These are phyloP conservation scores for Choloepus hoffmanni DNA, from an alignment of 2,113 vertebrate species.

Conservation along the genomic window DNA sequence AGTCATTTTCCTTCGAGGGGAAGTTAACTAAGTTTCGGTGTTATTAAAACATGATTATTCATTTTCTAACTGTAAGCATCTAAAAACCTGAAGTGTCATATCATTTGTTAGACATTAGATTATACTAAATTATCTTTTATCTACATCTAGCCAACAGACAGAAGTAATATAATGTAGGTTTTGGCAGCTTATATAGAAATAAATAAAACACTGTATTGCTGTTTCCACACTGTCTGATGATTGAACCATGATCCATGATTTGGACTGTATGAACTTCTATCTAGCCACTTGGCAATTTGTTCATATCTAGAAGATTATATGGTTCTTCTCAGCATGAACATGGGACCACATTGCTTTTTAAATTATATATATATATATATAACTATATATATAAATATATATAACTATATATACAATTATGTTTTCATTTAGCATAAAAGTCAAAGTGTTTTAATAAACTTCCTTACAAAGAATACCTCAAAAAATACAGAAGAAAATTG, in stretches of 20 bases:
- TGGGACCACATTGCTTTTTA: neutral
- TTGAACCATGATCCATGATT: neutral
- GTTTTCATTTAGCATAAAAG: constrained; percentile 10
- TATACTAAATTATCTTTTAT: neutral
- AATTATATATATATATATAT: neutral
- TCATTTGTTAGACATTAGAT: constrained; percentile 14
- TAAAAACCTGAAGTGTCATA: neutral
- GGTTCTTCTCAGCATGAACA: neutral
- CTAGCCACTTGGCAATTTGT: neutral
- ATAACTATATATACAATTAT: neutral
- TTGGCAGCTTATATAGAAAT: constrained; percentile 9
- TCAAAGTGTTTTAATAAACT: constrained; percentile 4
- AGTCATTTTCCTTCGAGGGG: neutral
- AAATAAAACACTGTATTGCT: neutral
- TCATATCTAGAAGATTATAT: neutral
- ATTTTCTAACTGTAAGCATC: constrained; percentile 36
- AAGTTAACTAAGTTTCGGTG: constrained; percentile 23
- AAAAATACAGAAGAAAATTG: neutral
- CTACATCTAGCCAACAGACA: constrained; percentile 8
- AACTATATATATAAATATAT: too few relatives aligned
- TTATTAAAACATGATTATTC: constrained; percentile 19
- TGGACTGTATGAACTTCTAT: neutral
- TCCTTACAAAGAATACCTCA: constrained; percentile 29
- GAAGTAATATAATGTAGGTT: neutral
- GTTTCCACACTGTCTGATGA: neutral